Percentiles rank a stretch among this genome's conserved stretches.
phyloP scores from a whole-genome alignment of 1,140 invertebrate genomes.

The Pararge aegeria region DNA sequence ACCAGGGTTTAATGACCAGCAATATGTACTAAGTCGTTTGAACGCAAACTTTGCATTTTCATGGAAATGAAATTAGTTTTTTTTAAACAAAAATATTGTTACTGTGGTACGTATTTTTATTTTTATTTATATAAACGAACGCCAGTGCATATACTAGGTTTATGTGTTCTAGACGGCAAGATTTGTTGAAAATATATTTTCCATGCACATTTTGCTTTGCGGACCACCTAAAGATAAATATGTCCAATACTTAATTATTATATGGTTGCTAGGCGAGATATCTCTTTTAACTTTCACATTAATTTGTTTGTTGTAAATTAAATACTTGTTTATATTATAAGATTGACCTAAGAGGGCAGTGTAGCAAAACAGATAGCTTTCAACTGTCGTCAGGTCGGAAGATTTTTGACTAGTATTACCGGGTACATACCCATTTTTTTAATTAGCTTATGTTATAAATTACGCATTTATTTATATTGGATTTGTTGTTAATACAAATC shows the following conservation, averaged over 20 bases:
- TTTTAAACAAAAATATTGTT: too few species aligned
- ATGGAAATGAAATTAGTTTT: too few species aligned
- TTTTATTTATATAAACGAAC: too few species aligned
- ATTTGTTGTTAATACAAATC: neutral
- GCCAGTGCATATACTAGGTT: too few species aligned
- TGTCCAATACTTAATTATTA: neutral
- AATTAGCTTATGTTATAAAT: neutral
- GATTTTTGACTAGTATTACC: constrained; percentile 12
- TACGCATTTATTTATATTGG: neutral
- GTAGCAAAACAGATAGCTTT: constrained; percentile 9
- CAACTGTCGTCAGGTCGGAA: constrained; percentile 5
- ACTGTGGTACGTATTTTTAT: too few species aligned
- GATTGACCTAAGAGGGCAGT: constrained; percentile 5
- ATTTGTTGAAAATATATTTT: too few species aligned
- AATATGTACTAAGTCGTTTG: too few species aligned
- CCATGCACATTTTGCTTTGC: neutral
- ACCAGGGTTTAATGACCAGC: too few species aligned
- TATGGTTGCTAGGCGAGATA: constrained; percentile 11
- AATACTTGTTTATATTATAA: constrained; percentile 13
- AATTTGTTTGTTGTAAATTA: neutral
- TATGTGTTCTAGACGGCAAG: too few species aligned
- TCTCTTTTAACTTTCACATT: constrained; percentile 12
- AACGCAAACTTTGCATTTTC: too few species aligned
- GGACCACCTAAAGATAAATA: neutral
- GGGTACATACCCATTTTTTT: neutral